phyloP scores from a whole-genome alignment of 2,113 vertebrate species.

The Nyctereutes procyonoides region DNA sequence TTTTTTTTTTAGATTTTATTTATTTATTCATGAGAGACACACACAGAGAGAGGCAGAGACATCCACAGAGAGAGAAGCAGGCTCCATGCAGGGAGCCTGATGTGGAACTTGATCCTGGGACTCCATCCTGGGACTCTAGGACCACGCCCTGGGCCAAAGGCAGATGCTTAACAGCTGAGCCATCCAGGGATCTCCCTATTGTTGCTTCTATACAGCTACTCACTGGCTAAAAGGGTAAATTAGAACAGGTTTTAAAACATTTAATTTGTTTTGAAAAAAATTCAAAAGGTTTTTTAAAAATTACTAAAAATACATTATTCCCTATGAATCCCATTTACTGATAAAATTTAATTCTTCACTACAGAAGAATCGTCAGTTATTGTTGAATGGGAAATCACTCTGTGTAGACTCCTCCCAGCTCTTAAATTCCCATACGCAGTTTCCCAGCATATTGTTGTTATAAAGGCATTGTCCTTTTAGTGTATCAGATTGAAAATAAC shows the following conservation, averaged over 20 bases:
- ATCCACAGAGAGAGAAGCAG: too few relatives aligned
- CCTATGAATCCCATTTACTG: background rate
- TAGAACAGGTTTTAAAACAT: background rate
- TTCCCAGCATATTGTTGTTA: background rate
- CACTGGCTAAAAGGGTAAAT: background rate
- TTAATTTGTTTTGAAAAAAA: background rate
- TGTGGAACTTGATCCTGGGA: too few relatives aligned
- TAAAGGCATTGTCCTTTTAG: background rate
- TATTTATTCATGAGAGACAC: too few relatives aligned
- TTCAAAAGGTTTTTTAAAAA: background rate
- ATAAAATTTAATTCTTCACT: conserved; percentile 45
- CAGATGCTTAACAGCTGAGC: too few relatives aligned
- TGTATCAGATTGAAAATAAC: conserved; percentile 19
- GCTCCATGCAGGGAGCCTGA: too few relatives aligned
- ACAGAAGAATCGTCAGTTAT: background rate
- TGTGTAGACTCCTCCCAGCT: background rate
- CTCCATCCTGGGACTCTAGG: too few relatives aligned
- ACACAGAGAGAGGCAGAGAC: too few relatives aligned
- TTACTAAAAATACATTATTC: background rate
- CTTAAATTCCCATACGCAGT: background rate
- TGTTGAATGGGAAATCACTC: background rate
- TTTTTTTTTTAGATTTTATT: too few relatives aligned
- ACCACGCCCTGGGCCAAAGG: too few relatives aligned
- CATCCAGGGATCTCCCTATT: background rate
- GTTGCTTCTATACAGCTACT: background rate